Conservation (phyloP, 1,140 invertebrate species). For the Drosophila pectinifera region DNA sequence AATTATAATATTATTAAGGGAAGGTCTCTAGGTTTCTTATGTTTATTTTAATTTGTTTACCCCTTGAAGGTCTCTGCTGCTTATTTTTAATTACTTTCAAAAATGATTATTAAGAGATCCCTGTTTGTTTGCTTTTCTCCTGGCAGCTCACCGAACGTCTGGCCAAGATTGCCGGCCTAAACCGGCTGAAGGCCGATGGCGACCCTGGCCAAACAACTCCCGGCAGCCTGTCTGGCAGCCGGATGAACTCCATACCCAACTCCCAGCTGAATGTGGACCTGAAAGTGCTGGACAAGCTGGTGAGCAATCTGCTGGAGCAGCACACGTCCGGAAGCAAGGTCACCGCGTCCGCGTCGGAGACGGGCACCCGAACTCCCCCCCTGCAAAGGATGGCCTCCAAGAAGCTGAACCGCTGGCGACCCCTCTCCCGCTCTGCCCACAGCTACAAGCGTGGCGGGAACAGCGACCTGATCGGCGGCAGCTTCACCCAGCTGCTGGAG, state of each 20-base stretch:
- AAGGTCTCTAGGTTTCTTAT: too few species aligned
- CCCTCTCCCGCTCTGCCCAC: conserved; percentile 76
- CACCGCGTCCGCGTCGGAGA: conserved; percentile 9
- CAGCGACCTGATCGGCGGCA: conserved; percentile 36
- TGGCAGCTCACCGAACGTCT: conserved; percentile 73
- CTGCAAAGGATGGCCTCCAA: conserved; percentile 61
- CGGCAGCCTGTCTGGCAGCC: conserved; percentile 66
- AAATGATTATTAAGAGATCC: background rate
- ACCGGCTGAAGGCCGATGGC: conserved; percentile 46
- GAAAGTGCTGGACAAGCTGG: conserved; percentile 77
- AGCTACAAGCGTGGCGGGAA: conserved; percentile 52
- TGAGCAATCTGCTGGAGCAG: conserved; percentile 75
- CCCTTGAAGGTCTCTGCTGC: background rate
- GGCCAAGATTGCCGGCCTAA: conserved; percentile 78
- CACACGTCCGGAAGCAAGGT: conserved; percentile 45
- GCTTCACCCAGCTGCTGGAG: conserved; percentile 67
- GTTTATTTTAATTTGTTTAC: too few species aligned
- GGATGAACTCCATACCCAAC: conserved; percentile 77
- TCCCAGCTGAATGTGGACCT: conserved; percentile 79
- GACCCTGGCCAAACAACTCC: conserved; percentile 53
- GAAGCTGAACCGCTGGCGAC: conserved; percentile 80
- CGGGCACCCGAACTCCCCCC: conserved; percentile 56
- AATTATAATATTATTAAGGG: too few species aligned
- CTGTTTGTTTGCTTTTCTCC: conserved; percentile 5
- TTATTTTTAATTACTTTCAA: conserved; percentile 3